Base-by-base conservation (phyloP, 2,888 invertebrate genomes). In the Hyposoter dolosus region DNA sequence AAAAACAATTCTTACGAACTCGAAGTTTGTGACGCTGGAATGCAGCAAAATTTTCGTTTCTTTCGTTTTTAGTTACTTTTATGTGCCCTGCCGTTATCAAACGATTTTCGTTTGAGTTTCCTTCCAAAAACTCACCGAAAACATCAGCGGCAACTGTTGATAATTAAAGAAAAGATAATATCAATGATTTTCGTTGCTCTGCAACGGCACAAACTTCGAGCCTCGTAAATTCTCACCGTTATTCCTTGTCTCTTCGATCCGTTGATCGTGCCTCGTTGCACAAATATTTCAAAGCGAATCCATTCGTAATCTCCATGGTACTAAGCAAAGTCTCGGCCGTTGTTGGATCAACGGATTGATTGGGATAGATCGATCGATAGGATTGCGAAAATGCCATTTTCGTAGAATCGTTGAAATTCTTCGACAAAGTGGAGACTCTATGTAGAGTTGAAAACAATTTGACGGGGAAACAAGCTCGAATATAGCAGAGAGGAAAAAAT, bases 1-100 rank as follows among this genome's bases (percentile, higher is more conserved):
- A 72, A 53, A 72, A 28, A 40, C 1, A 12, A 74, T 50, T 69
- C 56, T 74, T 74, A 68, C 74, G 28, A 28, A 28, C 60, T 60
- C 5, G 60, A 28, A 28, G 60, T 60, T 60, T 60, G 28, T 15
- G 28, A 28, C 28, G 60, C 28, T 60, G 15, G 3, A 28, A 60
- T 1, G 60, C 12, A 15, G 6, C 28, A 0, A 28, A 60, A 60
- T 60, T 60, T 28, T 7, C 15, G 28, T 60, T 60, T 50, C 17
- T 50, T 50, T 50, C 17, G n/a, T 50, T 50, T 50, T 50, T n/a
- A 17, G 6, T n/a, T 28, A 15, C 12, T 56, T 56, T 23, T 56
- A 56, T 23, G 23, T 12, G 28, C 2, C 23, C 10, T 23, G 56
- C 1, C 3, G 23, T 5, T 3, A 28, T 3, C 2, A 0, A 56